Evolutionary conservation across 2,888 invertebrate species (phyloP).

Genomic region (Drosophila paranaensis): DNA sequence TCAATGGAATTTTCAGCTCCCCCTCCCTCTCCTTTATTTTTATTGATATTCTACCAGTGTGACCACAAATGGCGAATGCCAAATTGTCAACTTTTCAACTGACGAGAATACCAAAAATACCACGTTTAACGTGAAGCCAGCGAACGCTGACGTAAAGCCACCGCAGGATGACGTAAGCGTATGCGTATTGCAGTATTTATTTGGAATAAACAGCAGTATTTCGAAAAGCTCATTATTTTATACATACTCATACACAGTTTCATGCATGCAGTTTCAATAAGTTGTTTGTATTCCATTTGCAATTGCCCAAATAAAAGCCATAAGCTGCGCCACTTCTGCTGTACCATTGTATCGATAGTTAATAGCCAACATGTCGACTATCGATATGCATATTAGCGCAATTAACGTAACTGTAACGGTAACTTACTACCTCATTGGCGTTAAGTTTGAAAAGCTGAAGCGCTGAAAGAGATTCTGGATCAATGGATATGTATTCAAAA

Average conservation of each 20-base stretch:
- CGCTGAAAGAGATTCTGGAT: not conserved
- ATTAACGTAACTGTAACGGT: not conserved
- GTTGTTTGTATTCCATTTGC: too few relatives aligned
- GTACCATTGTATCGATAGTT: not conserved
- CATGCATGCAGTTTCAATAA: too few relatives aligned
- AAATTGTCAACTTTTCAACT: constrained; percentile 9
- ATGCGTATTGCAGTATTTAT: not conserved
- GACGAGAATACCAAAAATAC: constrained; percentile 31
- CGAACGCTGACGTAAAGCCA: constrained; percentile 4
- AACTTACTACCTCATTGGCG: not conserved
- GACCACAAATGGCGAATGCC: constrained; percentile 16
- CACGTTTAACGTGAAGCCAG: constrained; percentile 6
- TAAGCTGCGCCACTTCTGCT: too few relatives aligned
- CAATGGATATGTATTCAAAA: constrained; percentile 42
- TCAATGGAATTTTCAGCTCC: constrained; percentile 69
- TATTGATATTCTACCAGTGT: constrained; percentile 60
- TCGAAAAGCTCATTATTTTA: not conserved
- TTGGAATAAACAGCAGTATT: not conserved
- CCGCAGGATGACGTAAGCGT: constrained; percentile 31
- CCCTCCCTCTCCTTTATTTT: constrained; percentile 56
- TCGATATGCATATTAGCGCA: not conserved
- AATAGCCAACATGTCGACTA: not conserved
- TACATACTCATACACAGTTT: not conserved
- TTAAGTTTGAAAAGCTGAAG: not conserved
- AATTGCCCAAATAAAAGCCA: too few relatives aligned